Percentiles rank a stretch among this genome's conserved stretches.
Evolutionary conservation across 2,113 vertebrate genomes (phyloP).

Genomic region (Petromus typicus): DNA sequence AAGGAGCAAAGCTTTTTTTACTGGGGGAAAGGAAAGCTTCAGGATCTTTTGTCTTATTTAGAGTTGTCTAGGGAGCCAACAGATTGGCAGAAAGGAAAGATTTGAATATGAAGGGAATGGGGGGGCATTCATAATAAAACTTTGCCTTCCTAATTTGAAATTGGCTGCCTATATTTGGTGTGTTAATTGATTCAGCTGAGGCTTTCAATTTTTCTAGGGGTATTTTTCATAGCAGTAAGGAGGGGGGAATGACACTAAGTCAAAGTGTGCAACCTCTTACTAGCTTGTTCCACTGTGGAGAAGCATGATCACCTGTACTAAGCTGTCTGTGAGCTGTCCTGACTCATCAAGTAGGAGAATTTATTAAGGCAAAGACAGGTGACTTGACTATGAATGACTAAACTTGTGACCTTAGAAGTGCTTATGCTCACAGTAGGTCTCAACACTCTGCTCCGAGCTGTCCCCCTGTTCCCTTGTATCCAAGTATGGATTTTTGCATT

Average conservation of each 20-base stretch:
- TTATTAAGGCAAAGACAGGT: constrained; percentile 50
- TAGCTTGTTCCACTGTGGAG: background rate
- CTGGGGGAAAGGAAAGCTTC: background rate
- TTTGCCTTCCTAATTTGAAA: background rate
- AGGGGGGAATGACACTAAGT: background rate
- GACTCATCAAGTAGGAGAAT: constrained; percentile 39
- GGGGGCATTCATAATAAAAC: background rate
- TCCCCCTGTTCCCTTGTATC: background rate
- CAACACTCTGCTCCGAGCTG: background rate
- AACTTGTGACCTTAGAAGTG: constrained; percentile 48
- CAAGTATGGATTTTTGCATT: background rate
- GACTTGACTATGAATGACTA: background rate
- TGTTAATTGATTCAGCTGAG: background rate
- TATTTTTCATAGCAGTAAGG: background rate
- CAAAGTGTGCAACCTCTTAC: background rate
- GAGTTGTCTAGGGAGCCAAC: background rate
- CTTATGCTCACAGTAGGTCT: background rate
- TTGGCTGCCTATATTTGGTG: background rate
- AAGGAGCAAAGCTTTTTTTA: background rate
- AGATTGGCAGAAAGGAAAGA: background rate
- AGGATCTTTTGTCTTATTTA: background rate
- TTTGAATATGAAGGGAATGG: background rate
- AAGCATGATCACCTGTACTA: constrained; percentile 15
- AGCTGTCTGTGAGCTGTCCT: constrained; percentile 13
- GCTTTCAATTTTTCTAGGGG: background rate